Conservation (phyloP, 2,888 invertebrate species). For the Diploptera punctata region DNA sequence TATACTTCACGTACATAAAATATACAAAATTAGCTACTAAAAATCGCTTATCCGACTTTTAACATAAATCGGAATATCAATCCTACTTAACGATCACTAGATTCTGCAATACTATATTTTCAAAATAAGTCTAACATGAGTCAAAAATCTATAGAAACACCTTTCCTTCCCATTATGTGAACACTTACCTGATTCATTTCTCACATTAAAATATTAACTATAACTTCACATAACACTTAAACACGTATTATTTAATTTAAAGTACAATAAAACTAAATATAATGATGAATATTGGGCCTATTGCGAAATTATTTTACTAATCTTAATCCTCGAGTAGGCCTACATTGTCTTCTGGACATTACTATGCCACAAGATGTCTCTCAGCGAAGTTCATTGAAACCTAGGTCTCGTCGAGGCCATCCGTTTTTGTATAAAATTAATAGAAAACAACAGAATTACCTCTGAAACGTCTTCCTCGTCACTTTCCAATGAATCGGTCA, state of each 20-base stretch:
- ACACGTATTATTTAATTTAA: background rate
- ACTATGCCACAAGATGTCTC: slow-evolving; percentile 68
- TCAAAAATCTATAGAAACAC: background rate
- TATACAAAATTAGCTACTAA: too few species aligned
- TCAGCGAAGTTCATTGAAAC: slow-evolving; percentile 64
- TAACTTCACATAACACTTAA: background rate
- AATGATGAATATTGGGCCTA: background rate
- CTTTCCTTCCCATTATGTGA: background rate
- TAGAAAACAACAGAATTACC: slow-evolving; percentile 65
- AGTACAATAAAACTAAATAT: background rate
- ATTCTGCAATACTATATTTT: background rate
- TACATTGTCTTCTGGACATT: slow-evolving; percentile 42
- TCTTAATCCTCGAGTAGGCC: slow-evolving; percentile 14
- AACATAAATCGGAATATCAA: too few species aligned
- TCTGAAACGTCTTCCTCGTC: slow-evolving; percentile 96
- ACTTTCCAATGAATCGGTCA: slow-evolving; percentile 94
- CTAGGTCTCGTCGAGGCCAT: slow-evolving; percentile 42
- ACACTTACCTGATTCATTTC: slow-evolving; percentile 8
- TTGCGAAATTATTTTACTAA: slow-evolving; percentile 12
- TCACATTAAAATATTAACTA: background rate
- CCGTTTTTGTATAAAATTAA: slow-evolving; percentile 41
- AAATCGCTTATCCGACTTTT: too few species aligned
- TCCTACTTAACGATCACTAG: too few species aligned
- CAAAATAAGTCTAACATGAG: slow-evolving; percentile 10
- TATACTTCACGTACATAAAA: background rate